A percentile compares a stretch with the other conserved stretches of the same genome.
Evolutionary conservation across 1,140 invertebrate species (phyloP).

Genomic region (Oryzaephilus surinamensis): DNA sequence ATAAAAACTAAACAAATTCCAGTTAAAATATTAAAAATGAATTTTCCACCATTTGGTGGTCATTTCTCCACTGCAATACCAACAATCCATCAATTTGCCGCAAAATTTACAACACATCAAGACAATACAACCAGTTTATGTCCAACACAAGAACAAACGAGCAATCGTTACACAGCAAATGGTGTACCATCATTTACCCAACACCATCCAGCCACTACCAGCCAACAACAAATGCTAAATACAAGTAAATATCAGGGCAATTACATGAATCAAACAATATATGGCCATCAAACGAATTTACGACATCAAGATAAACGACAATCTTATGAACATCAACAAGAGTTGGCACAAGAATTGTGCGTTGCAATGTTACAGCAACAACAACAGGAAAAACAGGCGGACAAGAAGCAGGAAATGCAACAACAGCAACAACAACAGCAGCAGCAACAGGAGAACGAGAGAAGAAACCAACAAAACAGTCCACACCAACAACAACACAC

Average conservation of each 20-base stretch:
- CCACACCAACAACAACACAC: slow-evolving; percentile 20
- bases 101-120: slow-evolving; percentile 40
- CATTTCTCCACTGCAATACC: slow-evolving; percentile 52
- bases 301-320: slow-evolving; percentile 24
- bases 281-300: slow-evolving; percentile 21
- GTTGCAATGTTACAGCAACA: slow-evolving; percentile 27
- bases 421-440: slow-evolving; percentile 7
- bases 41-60: slow-evolving; percentile 54
- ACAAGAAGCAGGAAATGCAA: slow-evolving; percentile 13
- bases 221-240: slow-evolving; percentile 28
- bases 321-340: slow-evolving; percentile 27
- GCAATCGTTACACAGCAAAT: slow-evolving; percentile 32
- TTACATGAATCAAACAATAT: slow-evolving; percentile 27
- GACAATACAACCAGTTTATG: slow-evolving; percentile 35
- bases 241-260: slow-evolving; percentile 26
- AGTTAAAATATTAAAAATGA: slow-evolving; percentile 39
- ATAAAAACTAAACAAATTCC: no score
- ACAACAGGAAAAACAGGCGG: slow-evolving; percentile 17
- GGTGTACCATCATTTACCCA: slow-evolving; percentile 34
- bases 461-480: slow-evolving; percentile 18
- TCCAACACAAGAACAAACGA: slow-evolving; percentile 21
- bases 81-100: slow-evolving; percentile 51
- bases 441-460: slow-evolving; percentile 16
- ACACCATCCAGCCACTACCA: slow-evolving; percentile 30
- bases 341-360: slow-evolving; percentile 31